Percentiles rank a stretch among this genome's conserved stretches.
phyloP scores from a whole-genome alignment of 2,888 invertebrate genomes.

The Caenorhabditis sulstoni region DNA sequence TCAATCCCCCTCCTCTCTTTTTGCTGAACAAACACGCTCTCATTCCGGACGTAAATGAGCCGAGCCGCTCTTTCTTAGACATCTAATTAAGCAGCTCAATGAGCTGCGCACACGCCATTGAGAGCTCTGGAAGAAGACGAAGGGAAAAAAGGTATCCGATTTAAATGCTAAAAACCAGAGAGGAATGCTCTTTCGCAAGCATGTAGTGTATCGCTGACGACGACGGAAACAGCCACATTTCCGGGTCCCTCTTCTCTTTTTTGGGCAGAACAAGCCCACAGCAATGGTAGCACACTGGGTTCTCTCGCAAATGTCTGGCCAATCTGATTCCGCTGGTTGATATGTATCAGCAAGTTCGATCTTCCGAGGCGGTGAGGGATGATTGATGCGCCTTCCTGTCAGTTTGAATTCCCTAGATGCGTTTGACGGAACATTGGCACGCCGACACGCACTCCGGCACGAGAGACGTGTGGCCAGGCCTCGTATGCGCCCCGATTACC shows the following conservation, averaged over 20 bases:
- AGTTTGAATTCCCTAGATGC: conserved; percentile 57
- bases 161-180: conserved; percentile 16
- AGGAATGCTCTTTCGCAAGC: neutral
- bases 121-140: conserved; percentile 2
- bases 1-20: conserved; percentile 9
- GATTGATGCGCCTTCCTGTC: conserved; percentile 53
- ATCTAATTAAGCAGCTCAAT: conserved; percentile 38
- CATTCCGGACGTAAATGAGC: conserved; percentile 43
- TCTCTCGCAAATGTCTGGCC: conserved; percentile 22
- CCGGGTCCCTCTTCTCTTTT: conserved; percentile 40
- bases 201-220: conserved; percentile 24
- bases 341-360: conserved; percentile 55
- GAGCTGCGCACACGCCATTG: conserved; percentile 33
- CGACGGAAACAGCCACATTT: conserved; percentile 52
- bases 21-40: conserved; percentile 18
- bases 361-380: conserved; percentile 32
- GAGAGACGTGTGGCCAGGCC: conserved; percentile 10
- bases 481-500: conserved; percentile 27
- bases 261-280: conserved; percentile 7
- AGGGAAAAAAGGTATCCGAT: conserved; percentile 32
- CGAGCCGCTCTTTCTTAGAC: conserved; percentile 20
- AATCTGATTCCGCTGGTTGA: conserved; percentile 40
- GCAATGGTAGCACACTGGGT: neutral
- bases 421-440: conserved; percentile 52
- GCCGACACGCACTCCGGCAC: conserved; percentile 33